Evolutionary conservation across 2,113 vertebrate genomes (phyloP).

Genomic region (Salvelinus sp.): DNA sequence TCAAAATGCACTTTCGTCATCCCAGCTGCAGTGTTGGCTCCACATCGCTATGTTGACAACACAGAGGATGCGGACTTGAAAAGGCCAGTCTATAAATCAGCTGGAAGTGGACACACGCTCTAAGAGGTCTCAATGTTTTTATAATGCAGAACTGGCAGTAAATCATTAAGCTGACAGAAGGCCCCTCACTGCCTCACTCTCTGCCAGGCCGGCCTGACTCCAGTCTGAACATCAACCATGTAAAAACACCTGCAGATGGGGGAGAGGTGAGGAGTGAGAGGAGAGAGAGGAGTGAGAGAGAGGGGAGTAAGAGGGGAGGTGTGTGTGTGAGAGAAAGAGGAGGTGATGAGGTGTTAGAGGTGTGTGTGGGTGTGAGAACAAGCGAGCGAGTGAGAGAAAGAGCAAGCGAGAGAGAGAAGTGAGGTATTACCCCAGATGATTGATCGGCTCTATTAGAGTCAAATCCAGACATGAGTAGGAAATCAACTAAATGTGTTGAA

Average conservation of each 20-base stretch:
- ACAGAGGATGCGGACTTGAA: not conserved
- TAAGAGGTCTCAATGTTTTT: not conserved
- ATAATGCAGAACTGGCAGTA: slow-evolving; percentile 2
- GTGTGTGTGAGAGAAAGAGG: too few species aligned
- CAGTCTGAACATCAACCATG: not conserved
- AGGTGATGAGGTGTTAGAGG: too few species aligned
- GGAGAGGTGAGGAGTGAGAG: too few species aligned
- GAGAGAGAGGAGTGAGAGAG: too few species aligned
- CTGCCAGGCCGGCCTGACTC: not conserved
- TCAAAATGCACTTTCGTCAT: too few species aligned
- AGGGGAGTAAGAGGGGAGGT: too few species aligned
- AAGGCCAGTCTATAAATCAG: slow-evolving; percentile 8
- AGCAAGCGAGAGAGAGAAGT: not conserved
- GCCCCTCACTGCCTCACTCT: slow-evolving; percentile 14
- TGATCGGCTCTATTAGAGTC: slow-evolving; percentile 20
- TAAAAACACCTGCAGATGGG: not conserved
- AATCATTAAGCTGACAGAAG: not conserved
- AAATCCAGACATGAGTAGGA: too few species aligned
- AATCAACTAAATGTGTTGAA: too few species aligned
- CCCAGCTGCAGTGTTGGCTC: too few species aligned
- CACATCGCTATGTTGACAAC: not conserved
- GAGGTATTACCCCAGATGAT: slow-evolving; percentile 19
- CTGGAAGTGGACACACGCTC: not conserved
- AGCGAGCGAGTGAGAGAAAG: not conserved
- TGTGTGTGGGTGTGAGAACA: too few species aligned